Conservation (phyloP, 2,797 vertebrate genomes). For the Danio tinwini region DNA sequence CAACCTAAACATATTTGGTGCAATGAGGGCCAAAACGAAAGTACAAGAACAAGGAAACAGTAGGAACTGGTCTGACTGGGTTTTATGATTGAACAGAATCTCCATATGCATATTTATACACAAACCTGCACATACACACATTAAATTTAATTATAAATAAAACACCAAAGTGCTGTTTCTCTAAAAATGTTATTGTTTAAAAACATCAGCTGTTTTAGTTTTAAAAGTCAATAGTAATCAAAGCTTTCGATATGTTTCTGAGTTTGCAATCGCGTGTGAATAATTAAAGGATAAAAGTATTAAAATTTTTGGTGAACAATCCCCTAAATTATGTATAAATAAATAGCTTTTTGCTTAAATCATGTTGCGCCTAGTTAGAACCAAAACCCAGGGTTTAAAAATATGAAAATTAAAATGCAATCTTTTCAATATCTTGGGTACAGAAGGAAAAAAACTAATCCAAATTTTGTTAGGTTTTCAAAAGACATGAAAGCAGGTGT, state of each 20-base stretch:
- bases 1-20: no score
- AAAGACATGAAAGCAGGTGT: not conserved
- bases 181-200: not conserved
- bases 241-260: not conserved
- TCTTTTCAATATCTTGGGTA: not conserved
- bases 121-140: no score
- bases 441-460: not conserved
- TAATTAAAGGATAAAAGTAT: not conserved
- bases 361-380: not conserved
- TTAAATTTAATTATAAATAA: no score
- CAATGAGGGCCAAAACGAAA: not conserved
- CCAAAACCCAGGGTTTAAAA: not conserved
- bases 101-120: no score
- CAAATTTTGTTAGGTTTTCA: constrained; percentile 11
- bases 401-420: not conserved
- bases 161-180: not conserved
- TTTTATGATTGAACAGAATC: not conserved
- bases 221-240: not conserved
- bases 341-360: not conserved
- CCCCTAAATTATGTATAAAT: not conserved
- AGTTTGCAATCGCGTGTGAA: not conserved
- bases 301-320: not conserved
- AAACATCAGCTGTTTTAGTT: not conserved
- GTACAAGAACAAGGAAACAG: not conserved
- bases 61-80: not conserved